Evolutionary conservation across 2,888 invertebrate genomes (phyloP), one percentile per base, ranked within the genome.

Genomic region (Pseudococcus longispinus): DNA sequence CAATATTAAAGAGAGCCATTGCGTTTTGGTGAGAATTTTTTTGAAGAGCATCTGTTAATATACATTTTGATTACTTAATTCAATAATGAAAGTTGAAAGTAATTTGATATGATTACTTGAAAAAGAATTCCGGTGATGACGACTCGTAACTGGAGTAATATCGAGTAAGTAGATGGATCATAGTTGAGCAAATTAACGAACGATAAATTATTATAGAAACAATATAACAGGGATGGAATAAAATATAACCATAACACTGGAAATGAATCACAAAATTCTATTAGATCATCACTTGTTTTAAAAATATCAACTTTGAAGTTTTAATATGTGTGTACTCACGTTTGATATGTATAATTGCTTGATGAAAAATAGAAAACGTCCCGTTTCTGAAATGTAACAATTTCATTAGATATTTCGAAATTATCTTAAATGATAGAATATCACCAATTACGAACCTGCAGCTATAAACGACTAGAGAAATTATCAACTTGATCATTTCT

Each of bases 91-190:
- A 15, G 9, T 70, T 6, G 18, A 32, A 74, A 2, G 18, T 29
- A 26, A 29, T 37, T 8, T 37, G n/a, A n/a, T n/a, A n/a, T n/a
- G n/a, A n/a, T 90, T 92, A 97, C 97, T 94, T 98, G 97, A 91
- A 96, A 98, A 74, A 98, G 92, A 87, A 98, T 91, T 51, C 97
- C 98, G 6, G 98, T 98, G 9, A 98, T 93, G 23, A 98, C 97
- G 55, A 98, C 97, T 89, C 98, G 92, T 89, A 98, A 93, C 91
- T 98, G 98, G 9, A 98, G 92, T 74, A 98, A 91, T 87, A 98
- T 92, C 91, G 96, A 97, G 90, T 98, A 98, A 0, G 98, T 97
- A 0, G 98, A 98, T 0, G 98, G 98, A 91, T 98, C 98, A 91
- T 97, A 98, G 86, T 94, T 94, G 15, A 96, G 95, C 89, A 98